Percentiles rank a stretch among this genome's conserved stretches.
Evolutionary conservation across 1,140 invertebrate species (phyloP).

Genomic region (Eubasilissa regina): DNA sequence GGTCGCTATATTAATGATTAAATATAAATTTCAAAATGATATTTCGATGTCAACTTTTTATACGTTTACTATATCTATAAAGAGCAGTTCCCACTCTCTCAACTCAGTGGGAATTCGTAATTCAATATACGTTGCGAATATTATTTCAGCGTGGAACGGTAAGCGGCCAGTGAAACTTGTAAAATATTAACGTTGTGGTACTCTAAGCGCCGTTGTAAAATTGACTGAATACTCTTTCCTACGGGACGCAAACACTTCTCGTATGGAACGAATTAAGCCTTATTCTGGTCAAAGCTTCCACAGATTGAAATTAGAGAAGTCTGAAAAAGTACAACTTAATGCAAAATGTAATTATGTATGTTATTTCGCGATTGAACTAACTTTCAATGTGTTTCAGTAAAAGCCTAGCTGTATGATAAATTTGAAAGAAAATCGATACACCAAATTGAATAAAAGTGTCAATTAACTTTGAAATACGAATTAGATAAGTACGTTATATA

Average conservation of each 20-base stretch:
- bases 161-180: constrained; percentile 55
- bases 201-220: constrained; percentile 42
- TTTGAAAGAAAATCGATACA: too few species aligned
- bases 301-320: neutral
- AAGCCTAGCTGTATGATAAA: too few species aligned
- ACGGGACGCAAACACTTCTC: neutral
- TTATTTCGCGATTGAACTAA: too few species aligned
- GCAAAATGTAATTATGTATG: too few species aligned
- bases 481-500: too few species aligned
- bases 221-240: constrained; percentile 31
- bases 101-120: constrained; percentile 31
- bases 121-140: constrained; percentile 53
- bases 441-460: too few species aligned
- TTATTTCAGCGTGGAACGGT: constrained; percentile 42
- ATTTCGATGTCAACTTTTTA: too few species aligned
- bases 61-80: neutral
- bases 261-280: constrained; percentile 23
- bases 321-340: neutral
- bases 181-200: constrained; percentile 52
- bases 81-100: neutral
- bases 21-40: too few species aligned
- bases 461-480: too few species aligned
- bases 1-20: neutral
- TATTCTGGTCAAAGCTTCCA: neutral
- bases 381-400: too few species aligned